phyloP scores from a whole-genome alignment of 2,113 vertebrate genomes.

The Saccopteryx leptura region DNA sequence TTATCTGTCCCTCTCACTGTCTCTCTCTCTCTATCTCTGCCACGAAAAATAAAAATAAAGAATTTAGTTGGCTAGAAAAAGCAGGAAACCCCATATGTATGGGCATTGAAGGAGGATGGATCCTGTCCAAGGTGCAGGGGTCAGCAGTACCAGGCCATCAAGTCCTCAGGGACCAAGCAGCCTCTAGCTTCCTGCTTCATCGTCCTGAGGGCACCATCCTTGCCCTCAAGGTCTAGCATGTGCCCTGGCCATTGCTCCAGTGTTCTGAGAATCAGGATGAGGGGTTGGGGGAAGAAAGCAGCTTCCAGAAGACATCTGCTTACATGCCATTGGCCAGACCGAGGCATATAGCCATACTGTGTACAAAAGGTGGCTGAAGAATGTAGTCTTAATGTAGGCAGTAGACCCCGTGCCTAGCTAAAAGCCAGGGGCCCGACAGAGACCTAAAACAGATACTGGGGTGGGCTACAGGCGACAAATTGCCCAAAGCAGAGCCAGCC shows the following conservation, averaged over 20 bases:
- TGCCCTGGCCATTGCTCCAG: neutral
- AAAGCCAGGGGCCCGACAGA: neutral
- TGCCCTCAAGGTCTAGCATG: neutral
- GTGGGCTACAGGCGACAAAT: too few relatives aligned
- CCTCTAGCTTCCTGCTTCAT: neutral
- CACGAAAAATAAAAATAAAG: neutral
- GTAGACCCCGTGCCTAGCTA: accelerated
- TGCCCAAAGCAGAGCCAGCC: neutral
- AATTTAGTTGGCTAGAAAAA: neutral
- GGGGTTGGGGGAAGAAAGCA: too few relatives aligned
- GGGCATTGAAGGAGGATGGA: neutral
- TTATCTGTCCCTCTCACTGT: too few relatives aligned
- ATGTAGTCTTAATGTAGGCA: neutral
- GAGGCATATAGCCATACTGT: neutral
- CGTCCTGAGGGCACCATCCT: accelerated
- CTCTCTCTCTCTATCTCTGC: too few relatives aligned
- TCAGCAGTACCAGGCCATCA: accelerated
- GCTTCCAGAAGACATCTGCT: neutral
- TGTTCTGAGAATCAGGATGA: neutral
- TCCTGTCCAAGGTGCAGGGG: neutral
- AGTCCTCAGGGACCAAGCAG: neutral
- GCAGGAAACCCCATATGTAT: neutral
- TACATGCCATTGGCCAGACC: neutral
- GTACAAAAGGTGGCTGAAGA: neutral
- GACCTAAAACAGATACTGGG: neutral